A percentile compares a stretch with the other conserved stretches of the same genome.
Evolutionary conservation across 2,888 invertebrate species (phyloP).

Genomic region (Pyralis farinalis): DNA sequence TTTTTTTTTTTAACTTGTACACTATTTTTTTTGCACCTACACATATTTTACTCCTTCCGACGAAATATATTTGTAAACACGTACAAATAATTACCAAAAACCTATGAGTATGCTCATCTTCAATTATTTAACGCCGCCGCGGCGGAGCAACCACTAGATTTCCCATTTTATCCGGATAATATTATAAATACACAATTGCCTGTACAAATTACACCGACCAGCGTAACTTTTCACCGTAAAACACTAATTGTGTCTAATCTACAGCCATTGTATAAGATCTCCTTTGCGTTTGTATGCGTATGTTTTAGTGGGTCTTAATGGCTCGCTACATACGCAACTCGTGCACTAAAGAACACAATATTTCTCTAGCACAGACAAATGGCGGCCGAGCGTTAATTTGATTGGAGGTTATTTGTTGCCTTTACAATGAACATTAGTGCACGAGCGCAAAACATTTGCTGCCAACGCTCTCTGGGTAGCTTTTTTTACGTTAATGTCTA

Average conservation of each 20-base stretch:
- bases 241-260: conserved; percentile 17
- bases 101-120: no score
- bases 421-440: conserved; percentile 74
- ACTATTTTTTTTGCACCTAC: no score
- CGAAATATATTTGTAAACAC: no score
- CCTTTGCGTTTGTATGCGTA: conserved; percentile 34
- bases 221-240: conserved; percentile 7
- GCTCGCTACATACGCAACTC: conserved; percentile 37
- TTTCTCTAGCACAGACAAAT: conserved; percentile 71
- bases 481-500: background rate
- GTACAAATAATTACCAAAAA: no score
- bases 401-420: conserved; percentile 76
- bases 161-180: background rate
- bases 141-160: no score
- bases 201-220: background rate
- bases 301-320: conserved; percentile 32
- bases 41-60: no score
- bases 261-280: conserved; percentile 22
- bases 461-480: background rate
- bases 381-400: conserved; percentile 74
- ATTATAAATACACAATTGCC: background rate
- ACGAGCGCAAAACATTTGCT: conserved; percentile 35
- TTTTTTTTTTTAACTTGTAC: no score
- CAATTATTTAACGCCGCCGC: no score
- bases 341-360: conserved; percentile 59